Evolutionary conservation across 2,888 invertebrate species (phyloP), one percentile per base, ranked within the genome.

Genomic region (Kuschelorhynchus macadamiae): DNA sequence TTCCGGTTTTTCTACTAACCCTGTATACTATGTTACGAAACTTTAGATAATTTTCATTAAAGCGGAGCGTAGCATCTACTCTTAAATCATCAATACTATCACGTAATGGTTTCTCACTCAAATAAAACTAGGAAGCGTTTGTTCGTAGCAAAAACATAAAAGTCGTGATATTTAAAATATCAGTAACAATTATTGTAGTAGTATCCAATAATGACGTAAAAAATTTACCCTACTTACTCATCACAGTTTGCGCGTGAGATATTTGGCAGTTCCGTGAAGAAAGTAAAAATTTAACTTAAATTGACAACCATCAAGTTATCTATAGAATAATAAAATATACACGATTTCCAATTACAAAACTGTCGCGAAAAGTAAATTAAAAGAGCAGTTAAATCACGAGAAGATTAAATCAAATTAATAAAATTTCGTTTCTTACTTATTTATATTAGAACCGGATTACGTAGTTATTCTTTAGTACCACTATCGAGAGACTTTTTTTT

Each of bases 231-330:
- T 17, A 42, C 4, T 42, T 42, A 14, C 16, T 16, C 42, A 42
- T 42, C 42, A 42, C 9, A 42, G 32, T 53, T 39, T 56, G 42
- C 42, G 42, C 56, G 44, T 56, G 56, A 56, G 56, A 56, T 44
- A 56, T 44, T 50, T 44, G 18, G 55, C 63, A 39, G 63, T 63
- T 63, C 63, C 63, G 63, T 55, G 55, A 63, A 63, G 63, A 63
- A 63, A 63, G 63, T 44, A 53, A 63, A 53, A 53, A 52, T 42
- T 49, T 63, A 55, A 56, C 55, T 44, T 47, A 36, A 20, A 55
- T 36, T 63, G 63, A 63, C 63, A 63, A 63, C 47, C 47, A 47
- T 36, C 55, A 63, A 46, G 55, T 56, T 55, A 63, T 46, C 55
- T 30, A 55, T 55, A 44, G 32, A 20, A 25, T 47, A 53, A 52